These are phyloP conservation scores for Petrolisthes cinctipes DNA, from an alignment of 2,888 invertebrate species.

Conservation along the genomic window DNA sequence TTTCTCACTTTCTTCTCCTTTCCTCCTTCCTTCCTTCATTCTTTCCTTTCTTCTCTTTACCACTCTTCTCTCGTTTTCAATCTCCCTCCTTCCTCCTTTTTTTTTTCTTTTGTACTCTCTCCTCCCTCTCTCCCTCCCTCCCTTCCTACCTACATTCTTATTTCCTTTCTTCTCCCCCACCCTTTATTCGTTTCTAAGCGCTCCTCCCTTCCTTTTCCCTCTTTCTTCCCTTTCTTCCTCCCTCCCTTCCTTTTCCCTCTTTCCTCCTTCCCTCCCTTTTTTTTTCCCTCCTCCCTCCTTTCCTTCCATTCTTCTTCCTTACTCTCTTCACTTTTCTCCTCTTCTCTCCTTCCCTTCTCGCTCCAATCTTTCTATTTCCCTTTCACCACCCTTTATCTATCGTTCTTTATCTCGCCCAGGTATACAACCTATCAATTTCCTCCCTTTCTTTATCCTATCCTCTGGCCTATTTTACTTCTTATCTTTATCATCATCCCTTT, in stretches of 20 bases:
- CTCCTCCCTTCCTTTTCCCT: neutral
- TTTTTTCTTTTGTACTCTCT: neutral
- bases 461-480: too few species aligned
- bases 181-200: neutral
- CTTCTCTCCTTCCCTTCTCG: neutral
- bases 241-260: neutral
- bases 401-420: too few species aligned
- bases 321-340: too few species aligned
- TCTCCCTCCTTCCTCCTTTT: neutral
- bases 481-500: neutral
- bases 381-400: too few species aligned
- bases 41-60: neutral
- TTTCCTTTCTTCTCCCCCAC: neutral
- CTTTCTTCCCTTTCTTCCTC: neutral
- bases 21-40: neutral
- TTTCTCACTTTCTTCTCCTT: neutral
- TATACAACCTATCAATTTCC: too few species aligned
- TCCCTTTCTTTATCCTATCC: too few species aligned
- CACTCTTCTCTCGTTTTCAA: neutral
- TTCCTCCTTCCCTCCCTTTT: neutral
- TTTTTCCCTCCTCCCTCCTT: neutral
- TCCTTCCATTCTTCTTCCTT: neutral
- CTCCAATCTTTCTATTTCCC: neutral
- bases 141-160: neutral
- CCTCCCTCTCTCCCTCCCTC: conserved; percentile 3